Base-by-base conservation (phyloP, 2,888 invertebrate species). In the Dioctria rufipes region DNA sequence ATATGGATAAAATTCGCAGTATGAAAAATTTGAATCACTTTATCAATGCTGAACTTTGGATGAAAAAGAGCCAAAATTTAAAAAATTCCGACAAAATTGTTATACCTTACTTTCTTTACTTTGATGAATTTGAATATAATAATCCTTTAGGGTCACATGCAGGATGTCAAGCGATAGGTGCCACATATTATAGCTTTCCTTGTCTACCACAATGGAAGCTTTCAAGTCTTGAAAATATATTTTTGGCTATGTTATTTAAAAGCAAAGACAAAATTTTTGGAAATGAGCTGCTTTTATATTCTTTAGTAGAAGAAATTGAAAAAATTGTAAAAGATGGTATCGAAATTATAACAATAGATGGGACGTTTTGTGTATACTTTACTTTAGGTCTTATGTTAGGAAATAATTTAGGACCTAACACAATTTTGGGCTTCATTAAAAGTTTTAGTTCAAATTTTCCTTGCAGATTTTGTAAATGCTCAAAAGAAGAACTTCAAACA, bases 391-490 rank as follows among this genome's bases (percentile, higher is more conserved):
- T 66, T n/a, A 42, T 66, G 11, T 49, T 81, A 4, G 80, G 81
- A 43, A 80, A 80, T 43, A 82, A 79, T 75, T 60, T 80, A 65
- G 80, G 82, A 9, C 67, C 79, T 9, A 82, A 81, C 43, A 79
- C 80, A 40, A 25, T 25, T 25, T 25, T 25, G 25, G 2, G 25
- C 25, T 25, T 25, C 25, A 2, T 25, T 25, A 25, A 25, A 25
- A 25, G 25, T 25, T 25, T 0, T 25, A 25, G 25, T 25, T 25
- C 25, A 25, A 25, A 25, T 25, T 25, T 25, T 25, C 25, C 25
- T 25, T 25, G 25, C 25, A 25, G 25, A 25, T 25, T 25, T 25
- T 25, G 25, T 25, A 25, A 25, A 25, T 25, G 25, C 2, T 25
- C 25, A 25, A 25, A 25, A 25, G 25, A 25, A 25, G 25, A 25